phyloP scores from a whole-genome alignment of 1,140 invertebrate species.

The Drosophila orena region DNA sequence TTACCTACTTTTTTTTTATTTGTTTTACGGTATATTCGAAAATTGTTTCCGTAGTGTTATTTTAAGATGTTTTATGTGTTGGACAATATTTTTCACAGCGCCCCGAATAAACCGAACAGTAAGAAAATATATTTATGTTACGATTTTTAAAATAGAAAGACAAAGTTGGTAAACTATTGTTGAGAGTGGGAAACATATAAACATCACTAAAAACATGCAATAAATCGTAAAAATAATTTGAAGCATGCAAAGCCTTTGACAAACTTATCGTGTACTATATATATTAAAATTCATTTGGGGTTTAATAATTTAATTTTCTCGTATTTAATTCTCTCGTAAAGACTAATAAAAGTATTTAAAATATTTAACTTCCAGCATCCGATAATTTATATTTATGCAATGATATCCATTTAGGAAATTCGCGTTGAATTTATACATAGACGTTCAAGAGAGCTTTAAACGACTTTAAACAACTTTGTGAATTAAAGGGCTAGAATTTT shows the following conservation, averaged over 20 bases:
- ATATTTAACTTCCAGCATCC: too few species aligned
- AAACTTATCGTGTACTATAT: not conserved
- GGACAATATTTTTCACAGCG: conserved; percentile 31
- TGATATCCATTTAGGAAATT: too few species aligned
- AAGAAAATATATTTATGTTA: conserved; percentile 50
- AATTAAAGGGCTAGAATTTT: too few species aligned
- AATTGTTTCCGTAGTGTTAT: conserved; percentile 9
- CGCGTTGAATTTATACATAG: too few species aligned
- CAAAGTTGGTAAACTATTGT: conserved; percentile 21
- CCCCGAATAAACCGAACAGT: conserved; percentile 42
- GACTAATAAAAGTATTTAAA: too few species aligned
- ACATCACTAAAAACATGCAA: conserved; percentile 2
- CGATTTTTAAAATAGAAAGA: conserved; percentile 54
- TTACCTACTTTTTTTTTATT: conserved; percentile 66
- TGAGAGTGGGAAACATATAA: not conserved
- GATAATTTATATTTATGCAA: too few species aligned
- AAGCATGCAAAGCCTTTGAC: not conserved
- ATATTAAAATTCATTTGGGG: not conserved
- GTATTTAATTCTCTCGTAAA: too few species aligned
- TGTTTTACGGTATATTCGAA: conserved; percentile 22
- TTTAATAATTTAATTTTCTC: too few species aligned
- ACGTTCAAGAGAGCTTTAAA: too few species aligned
- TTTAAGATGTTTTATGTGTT: conserved; percentile 47
- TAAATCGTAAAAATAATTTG: not conserved
- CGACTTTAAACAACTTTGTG: too few species aligned